These are phyloP conservation scores for Adineta ricciae DNA, from an alignment of 2,888 invertebrate genomes.

Conservation along the genomic window DNA sequence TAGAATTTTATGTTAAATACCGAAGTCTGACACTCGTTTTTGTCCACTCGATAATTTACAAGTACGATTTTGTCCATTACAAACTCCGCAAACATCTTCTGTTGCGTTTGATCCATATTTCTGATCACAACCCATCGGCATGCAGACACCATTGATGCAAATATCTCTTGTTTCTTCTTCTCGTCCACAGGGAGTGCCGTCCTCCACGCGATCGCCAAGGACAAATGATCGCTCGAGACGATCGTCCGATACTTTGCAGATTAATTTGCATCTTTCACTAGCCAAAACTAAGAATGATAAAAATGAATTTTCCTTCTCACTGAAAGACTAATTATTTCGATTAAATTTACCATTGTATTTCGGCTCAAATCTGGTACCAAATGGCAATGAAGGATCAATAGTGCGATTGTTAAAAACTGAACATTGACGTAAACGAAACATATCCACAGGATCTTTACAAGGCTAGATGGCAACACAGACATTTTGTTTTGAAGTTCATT, in stretches of 20 bases:
- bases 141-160: constrained; percentile 73
- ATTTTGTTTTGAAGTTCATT: not conserved
- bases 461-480: not conserved
- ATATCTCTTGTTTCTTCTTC: constrained; percentile 62
- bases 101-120: constrained; percentile 62
- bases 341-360: constrained; percentile 11
- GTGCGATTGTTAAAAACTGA: not conserved
- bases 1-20: not conserved
- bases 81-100: constrained; percentile 72
- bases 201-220: constrained; percentile 43
- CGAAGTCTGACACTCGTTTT: not conserved
- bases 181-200: constrained; percentile 70
- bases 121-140: constrained; percentile 74
- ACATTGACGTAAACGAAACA: constrained; percentile 18
- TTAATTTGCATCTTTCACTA: constrained; percentile 12
- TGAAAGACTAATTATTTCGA: too few species aligned
- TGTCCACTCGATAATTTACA: constrained; percentile 53
- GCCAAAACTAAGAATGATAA: not conserved
- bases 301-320: too few species aligned
- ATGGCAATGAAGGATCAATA: not conserved
- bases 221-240: constrained; percentile 7
- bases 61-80: constrained; percentile 71
- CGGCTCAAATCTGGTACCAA: not conserved
- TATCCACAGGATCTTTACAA: not conserved
- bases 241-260: not conserved